Base-by-base conservation (phyloP, 2,113 vertebrate genomes). In the Fulmarus glacialis region DNA sequence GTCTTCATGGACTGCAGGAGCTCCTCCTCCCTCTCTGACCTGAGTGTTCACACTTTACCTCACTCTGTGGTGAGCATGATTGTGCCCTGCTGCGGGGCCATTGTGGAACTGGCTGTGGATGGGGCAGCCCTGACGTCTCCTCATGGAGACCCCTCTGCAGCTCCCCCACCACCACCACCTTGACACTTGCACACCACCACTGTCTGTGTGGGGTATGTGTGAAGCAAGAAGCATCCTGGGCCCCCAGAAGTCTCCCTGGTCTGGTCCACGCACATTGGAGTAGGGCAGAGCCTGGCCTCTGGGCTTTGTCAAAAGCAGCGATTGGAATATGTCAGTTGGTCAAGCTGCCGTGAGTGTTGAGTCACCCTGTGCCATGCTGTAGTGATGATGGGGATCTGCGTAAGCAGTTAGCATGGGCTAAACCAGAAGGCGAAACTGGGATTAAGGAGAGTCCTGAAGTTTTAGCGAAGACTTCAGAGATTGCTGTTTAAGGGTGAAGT, bases 291-390 rank as follows among this genome's bases (percentile, higher is more conserved):
- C 32, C 45, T 18, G 14, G 26, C 10, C 29, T 45, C 20, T 34
- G 45, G 32, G 6, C 32, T 59, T 40, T 7, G 18, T n/a, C 42
- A 32, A 12, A 36, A 48, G n/a, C 55, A 23, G 26, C 29, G 34
- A 1, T 3, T 29, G 60, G 24, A 86, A 26, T 17, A 5, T 6
- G 17, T 52, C 3, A 0, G 64, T 75, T 34, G 60, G 15, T 56
- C 0, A 1, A 47, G 50, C 10, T 8, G n/a, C 60, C 0, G 0
- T n/a, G 30, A 2, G 2, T 36, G 21, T 32, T 32, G 36, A 36
- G 72, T 47, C 50, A 12, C 15, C 8, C 22, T 1, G 0, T 23
- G 27, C 29, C 23, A 20, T 0, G 1, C 27, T 12, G 34, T 7
- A 3, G 12, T 62, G 52, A 29, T 1, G 4, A 29, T 8, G 29